Evolutionary conservation across 2,113 vertebrate species (phyloP).

Genomic region (Martes martes): DNA sequence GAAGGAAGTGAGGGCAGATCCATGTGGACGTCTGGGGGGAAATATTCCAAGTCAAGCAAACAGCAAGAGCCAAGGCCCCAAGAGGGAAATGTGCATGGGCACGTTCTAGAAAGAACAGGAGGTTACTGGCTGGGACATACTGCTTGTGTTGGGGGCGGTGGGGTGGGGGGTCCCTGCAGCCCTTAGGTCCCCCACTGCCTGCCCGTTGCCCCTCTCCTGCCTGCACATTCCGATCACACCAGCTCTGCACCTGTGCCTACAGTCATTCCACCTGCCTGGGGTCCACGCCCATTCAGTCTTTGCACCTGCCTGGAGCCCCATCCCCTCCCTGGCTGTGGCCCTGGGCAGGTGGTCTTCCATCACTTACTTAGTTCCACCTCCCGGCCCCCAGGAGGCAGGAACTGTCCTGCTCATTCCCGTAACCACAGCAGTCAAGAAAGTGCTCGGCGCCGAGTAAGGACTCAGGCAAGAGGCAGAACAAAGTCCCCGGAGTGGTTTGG

Average conservation of each 20-base stretch:
- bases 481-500: not conserved
- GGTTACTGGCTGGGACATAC: not conserved
- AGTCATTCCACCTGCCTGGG: not conserved
- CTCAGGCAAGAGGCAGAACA: not conserved
- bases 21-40: not conserved
- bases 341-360: not conserved
- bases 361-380: not conserved
- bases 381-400: not conserved
- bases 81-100: rapidly evolving
- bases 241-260: not conserved
- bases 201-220: not conserved
- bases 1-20: not conserved
- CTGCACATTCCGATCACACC: rapidly evolving
- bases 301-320: not conserved
- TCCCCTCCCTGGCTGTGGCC: not conserved
- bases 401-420: not conserved
- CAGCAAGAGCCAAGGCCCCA: not conserved
- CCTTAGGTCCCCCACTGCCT: rapidly evolving
- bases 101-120: not conserved
- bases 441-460: not conserved
- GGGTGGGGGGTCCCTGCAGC: not conserved
- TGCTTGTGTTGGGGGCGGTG: rapidly evolving
- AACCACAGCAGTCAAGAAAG: not conserved
- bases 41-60: not conserved
- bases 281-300: not conserved